phyloP scores from a whole-genome alignment of 1,140 invertebrate genomes.

The Zaprionus lachaisei region DNA sequence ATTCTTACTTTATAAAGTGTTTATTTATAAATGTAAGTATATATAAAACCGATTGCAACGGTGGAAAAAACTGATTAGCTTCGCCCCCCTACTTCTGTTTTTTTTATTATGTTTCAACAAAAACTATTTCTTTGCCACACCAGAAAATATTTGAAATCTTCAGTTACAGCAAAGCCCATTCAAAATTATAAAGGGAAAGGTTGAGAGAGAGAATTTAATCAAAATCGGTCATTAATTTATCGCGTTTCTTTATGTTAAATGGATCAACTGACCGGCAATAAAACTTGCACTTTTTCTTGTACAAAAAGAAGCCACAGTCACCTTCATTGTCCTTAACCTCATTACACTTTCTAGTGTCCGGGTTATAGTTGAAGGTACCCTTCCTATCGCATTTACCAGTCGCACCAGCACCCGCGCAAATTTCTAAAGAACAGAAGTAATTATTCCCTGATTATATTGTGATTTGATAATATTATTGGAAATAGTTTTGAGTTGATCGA shows the following conservation, averaged over 20 bases:
- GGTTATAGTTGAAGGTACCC: background rate
- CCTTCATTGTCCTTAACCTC: background rate
- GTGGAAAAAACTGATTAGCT: background rate
- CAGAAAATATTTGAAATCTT: too few relatives aligned
- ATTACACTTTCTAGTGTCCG: background rate
- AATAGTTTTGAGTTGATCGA: too few relatives aligned
- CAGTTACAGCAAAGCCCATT: too few relatives aligned
- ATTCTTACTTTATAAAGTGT: background rate
- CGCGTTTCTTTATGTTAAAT: background rate
- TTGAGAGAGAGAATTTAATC: background rate
- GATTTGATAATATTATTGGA: too few relatives aligned
- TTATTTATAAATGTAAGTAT: too few relatives aligned
- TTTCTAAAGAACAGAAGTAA: background rate
- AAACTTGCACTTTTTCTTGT: background rate
- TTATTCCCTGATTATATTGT: too few relatives aligned
- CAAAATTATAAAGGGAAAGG: too few relatives aligned
- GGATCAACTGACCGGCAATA: background rate
- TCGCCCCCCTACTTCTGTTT: background rate
- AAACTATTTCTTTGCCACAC: too few relatives aligned
- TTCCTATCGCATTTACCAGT: background rate
- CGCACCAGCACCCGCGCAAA: background rate
- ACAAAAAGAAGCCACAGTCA: conserved; percentile 23
- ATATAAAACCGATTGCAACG: background rate
- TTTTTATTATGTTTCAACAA: background rate
- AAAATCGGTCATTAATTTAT: background rate